Conservation (phyloP, 2,888 invertebrate species). For the Folsomia candida region DNA sequence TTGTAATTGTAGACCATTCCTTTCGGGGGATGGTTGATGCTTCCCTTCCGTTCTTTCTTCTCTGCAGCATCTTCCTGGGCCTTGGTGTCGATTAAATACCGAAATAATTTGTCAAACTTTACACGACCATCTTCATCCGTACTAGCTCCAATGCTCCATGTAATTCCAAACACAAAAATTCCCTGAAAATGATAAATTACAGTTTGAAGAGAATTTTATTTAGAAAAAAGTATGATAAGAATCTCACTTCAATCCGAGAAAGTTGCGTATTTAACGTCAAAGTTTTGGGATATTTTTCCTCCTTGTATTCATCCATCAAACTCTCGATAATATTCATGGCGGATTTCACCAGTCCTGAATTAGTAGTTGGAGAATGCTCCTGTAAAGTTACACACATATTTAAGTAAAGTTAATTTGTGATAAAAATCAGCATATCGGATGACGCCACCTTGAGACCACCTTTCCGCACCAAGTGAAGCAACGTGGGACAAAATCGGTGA, state of each 20-base stretch:
- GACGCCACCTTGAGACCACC: slow-evolving; percentile 70
- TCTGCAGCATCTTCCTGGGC: slow-evolving; percentile 67
- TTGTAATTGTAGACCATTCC: slow-evolving; percentile 84
- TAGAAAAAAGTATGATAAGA: slow-evolving; percentile 7
- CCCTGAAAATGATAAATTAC: no score
- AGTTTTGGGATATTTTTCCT: slow-evolving; percentile 67
- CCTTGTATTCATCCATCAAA: slow-evolving; percentile 80
- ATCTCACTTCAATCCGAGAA: slow-evolving; percentile 39
- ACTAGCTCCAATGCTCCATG: slow-evolving; percentile 88
- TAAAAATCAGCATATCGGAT: slow-evolving; percentile 15
- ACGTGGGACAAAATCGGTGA: slow-evolving; percentile 73
- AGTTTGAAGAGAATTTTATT: slow-evolving; percentile 15
- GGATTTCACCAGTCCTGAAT: slow-evolving; percentile 76
- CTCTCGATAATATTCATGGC: slow-evolving; percentile 85
- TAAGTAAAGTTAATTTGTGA: not conserved
- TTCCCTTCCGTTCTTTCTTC: slow-evolving; percentile 54
- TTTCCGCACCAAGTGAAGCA: slow-evolving; percentile 63
- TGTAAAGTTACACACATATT: slow-evolving; percentile 52
- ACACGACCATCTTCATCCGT: slow-evolving; percentile 69
- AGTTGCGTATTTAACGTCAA: slow-evolving; percentile 42
- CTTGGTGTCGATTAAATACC: slow-evolving; percentile 77
- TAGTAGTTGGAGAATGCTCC: slow-evolving; percentile 82
- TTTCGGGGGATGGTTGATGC: slow-evolving; percentile 73
- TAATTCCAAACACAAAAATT: slow-evolving; percentile 85
- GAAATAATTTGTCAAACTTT: slow-evolving; percentile 74